Percentiles rank a stretch among this genome's conserved stretches.
phyloP scores from a whole-genome alignment of 2,113 vertebrate species.

The Physeter macrocephalus region DNA sequence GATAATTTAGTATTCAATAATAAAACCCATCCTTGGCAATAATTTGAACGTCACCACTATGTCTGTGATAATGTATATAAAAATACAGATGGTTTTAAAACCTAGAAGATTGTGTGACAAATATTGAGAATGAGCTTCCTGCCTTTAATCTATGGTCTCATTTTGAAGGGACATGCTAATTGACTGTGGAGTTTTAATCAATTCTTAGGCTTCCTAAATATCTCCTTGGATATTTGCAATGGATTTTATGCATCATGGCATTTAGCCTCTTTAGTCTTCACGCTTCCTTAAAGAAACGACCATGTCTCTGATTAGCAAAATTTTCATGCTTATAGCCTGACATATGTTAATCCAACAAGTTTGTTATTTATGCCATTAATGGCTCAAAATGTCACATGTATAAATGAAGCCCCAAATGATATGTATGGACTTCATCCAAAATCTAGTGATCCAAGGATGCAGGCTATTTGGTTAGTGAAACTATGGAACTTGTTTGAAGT shows the following conservation, averaged over 20 bases:
- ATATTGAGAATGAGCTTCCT: not conserved
- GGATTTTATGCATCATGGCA: not conserved
- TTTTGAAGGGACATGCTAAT: not conserved
- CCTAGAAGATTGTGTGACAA: not conserved
- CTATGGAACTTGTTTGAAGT: not conserved
- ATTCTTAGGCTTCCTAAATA: not conserved
- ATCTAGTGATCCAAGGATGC: not conserved
- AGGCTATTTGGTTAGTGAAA: not conserved
- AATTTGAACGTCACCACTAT: not conserved
- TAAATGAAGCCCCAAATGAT: not conserved
- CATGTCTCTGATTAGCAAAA: not conserved
- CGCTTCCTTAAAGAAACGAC: not conserved
- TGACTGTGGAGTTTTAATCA: not conserved
- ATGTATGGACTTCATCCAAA: not conserved
- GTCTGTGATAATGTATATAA: not conserved
- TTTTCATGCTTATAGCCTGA: not conserved
- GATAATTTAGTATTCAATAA: not conserved
- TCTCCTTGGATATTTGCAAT: not conserved
- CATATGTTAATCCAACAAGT: not conserved
- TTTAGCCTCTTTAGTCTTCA: not conserved
- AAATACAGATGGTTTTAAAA: slow-evolving; percentile 35
- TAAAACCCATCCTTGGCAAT: not conserved
- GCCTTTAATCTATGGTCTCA: not conserved
- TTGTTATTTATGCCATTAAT: not conserved
- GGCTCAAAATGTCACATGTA: not conserved